Evolutionary conservation across 2,888 invertebrate genomes (phyloP).

Genomic region (Lasioglossum marginatum): DNA sequence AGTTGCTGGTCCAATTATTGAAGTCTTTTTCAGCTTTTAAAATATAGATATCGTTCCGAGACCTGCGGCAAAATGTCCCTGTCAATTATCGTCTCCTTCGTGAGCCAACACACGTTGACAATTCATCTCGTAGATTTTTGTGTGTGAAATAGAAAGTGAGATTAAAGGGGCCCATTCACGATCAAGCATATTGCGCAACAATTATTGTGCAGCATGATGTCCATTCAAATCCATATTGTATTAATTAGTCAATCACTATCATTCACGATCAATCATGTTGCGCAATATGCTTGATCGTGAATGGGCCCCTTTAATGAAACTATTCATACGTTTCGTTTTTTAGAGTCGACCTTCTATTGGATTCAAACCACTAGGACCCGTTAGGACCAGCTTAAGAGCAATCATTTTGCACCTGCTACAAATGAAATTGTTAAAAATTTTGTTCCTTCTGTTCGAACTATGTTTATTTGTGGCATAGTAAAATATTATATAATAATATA

Average conservation of each 20-base stretch:
- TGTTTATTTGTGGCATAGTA: too few species aligned
- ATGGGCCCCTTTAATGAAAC: too few species aligned
- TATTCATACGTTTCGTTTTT: neutral
- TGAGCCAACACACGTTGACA: neutral
- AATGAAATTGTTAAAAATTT: neutral
- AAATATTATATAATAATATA: too few species aligned
- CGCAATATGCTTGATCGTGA: too few species aligned
- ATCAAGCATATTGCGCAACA: too few species aligned
- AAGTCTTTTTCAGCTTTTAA: neutral
- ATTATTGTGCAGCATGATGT: too few species aligned
- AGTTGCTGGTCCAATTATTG: neutral
- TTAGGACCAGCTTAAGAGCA: neutral
- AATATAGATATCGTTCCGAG: neutral
- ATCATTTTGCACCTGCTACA: neutral
- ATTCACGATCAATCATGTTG: too few species aligned
- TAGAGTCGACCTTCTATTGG: neutral
- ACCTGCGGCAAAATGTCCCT: neutral
- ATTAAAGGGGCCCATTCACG: too few species aligned
- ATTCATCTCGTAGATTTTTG: neutral
- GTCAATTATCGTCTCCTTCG: neutral
- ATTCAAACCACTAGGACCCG: neutral
- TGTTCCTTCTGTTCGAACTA: too few species aligned
- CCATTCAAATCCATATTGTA: too few species aligned
- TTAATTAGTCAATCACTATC: too few species aligned
- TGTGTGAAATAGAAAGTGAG: neutral